These are phyloP conservation scores for Napeogenes sylphis DNA, from an alignment of 2,888 invertebrate species.

Conservation along the genomic window DNA sequence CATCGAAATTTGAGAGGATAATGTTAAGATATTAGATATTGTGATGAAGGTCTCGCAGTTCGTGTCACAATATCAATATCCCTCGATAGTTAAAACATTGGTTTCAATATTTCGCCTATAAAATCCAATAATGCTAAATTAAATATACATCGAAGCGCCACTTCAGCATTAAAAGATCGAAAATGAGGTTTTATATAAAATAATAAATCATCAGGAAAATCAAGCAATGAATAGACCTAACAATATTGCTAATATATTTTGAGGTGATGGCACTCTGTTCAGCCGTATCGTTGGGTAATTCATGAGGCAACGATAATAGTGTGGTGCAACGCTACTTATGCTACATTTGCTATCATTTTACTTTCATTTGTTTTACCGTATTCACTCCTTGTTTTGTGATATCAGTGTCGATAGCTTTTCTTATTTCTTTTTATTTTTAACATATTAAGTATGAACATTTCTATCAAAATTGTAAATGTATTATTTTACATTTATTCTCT, in stretches of 20 bases:
- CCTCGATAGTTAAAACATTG: conserved; percentile 17
- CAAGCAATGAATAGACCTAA: background rate
- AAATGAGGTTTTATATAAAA: too few species aligned
- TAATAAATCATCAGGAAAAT: too few species aligned
- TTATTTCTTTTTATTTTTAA: too few species aligned
- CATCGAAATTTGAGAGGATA: too few species aligned
- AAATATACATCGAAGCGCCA: background rate
- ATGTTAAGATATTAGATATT: conserved; percentile 19
- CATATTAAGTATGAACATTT: too few species aligned
- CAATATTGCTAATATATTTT: conserved; percentile 27
- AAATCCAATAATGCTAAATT: background rate
- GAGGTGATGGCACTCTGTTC: conserved; percentile 16
- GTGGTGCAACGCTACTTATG: conserved; percentile 29
- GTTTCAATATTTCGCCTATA: conserved; percentile 19
- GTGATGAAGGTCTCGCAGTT: conserved; percentile 15
- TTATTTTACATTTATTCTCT: too few species aligned
- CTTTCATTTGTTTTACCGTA: conserved; percentile 23
- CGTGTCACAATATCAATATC: conserved; percentile 23
- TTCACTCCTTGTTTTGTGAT: background rate
- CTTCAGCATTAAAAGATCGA: too few species aligned
- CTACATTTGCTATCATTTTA: conserved; percentile 17
- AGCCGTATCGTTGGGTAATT: conserved; percentile 30
- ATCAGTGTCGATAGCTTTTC: background rate
- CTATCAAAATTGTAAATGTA: too few species aligned
- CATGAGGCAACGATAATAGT: conserved; percentile 22